phyloP scores from a whole-genome alignment of 2,888 invertebrate species.

The Tanytarsus gracilentus region DNA sequence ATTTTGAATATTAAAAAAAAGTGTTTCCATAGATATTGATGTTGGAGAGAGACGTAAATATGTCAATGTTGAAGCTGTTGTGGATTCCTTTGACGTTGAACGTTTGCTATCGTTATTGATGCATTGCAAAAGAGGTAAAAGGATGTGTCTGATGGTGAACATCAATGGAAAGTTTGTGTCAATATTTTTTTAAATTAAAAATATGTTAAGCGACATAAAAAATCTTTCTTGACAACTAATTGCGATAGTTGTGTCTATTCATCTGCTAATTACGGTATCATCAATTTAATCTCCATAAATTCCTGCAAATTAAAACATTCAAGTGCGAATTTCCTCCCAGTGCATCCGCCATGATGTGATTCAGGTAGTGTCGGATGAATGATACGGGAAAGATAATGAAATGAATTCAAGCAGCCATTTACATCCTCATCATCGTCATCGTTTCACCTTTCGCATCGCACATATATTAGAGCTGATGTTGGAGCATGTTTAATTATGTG shows the following conservation, averaged over 20 bases:
- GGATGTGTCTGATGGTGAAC: neutral
- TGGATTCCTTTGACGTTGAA: neutral
- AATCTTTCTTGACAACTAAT: no score
- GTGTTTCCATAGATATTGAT: neutral
- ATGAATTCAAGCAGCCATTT: neutral
- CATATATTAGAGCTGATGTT: neutral
- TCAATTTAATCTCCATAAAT: no score
- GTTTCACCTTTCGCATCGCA: neutral
- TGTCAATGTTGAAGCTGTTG: neutral
- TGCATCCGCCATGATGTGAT: no score
- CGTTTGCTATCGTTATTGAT: neutral
- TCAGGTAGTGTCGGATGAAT: neutral
- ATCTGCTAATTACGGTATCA: no score
- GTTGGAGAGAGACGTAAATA: neutral
- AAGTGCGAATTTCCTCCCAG: no score
- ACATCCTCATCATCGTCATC: constrained; percentile 12
- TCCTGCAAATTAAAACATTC: no score
- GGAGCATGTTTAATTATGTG: constrained; percentile 16
- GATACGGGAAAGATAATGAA: neutral
- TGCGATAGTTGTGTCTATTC: no score
- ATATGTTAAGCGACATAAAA: no score
- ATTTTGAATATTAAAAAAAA: neutral
- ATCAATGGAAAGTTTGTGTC: neutral
- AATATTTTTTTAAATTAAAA: no score
- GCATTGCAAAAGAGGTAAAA: neutral